Evolutionary conservation across 2,797 vertebrate genomes (phyloP).

Genomic region (Simalia tracyae): DNA sequence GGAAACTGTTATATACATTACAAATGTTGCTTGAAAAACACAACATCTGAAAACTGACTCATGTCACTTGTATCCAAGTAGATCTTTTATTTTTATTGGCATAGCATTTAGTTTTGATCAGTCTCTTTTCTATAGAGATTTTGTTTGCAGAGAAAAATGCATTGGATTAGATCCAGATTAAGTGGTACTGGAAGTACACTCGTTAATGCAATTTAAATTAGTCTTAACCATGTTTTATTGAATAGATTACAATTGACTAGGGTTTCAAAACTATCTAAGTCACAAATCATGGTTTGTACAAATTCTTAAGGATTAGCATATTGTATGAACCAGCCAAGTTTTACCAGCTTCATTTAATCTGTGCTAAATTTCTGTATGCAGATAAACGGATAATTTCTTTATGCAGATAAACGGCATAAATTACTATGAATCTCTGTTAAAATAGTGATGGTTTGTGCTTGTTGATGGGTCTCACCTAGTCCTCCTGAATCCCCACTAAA

Average conservation of each 20-base stretch:
- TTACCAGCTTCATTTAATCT: not conserved
- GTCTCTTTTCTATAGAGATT: not conserved
- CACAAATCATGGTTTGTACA: not conserved
- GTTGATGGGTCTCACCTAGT: not conserved
- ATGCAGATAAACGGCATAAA: not conserved
- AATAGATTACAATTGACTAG: not conserved
- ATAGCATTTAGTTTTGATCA: not conserved
- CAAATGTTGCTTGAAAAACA: not conserved
- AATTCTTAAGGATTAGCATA: not conserved
- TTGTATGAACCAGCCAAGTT: not conserved
- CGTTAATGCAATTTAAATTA: not conserved
- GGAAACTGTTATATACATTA: not conserved
- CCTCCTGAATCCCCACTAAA: not conserved
- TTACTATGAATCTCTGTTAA: not conserved
- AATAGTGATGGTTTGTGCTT: not conserved
- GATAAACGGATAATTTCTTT: not conserved
- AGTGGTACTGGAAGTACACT: not conserved
- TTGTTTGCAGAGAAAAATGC: not conserved
- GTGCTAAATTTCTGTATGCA: not conserved
- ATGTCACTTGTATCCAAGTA: not conserved
- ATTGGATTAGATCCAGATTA: not conserved
- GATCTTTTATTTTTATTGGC: not conserved
- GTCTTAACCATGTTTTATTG: not conserved
- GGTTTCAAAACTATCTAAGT: not conserved
- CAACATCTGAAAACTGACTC: not conserved